Evolutionary conservation across 2,797 vertebrate genomes (phyloP).

Genomic region (Falco columbarius): DNA sequence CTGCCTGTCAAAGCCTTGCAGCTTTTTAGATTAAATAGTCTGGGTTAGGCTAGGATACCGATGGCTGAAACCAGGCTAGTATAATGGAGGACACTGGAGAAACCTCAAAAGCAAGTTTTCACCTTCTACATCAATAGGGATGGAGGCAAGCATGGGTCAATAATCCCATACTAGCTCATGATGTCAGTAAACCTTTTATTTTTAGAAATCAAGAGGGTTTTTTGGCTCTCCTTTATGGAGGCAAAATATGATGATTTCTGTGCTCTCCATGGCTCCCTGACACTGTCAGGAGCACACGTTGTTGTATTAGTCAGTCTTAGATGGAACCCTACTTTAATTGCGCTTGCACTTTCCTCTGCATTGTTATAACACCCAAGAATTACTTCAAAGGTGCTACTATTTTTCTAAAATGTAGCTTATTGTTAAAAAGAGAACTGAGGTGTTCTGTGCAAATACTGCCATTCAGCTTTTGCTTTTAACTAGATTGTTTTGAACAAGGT

Average conservation of each 20-base stretch:
- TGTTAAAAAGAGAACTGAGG: neutral
- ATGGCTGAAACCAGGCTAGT: neutral
- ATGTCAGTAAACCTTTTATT: neutral
- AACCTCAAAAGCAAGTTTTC: neutral
- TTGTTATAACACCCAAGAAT: constrained; percentile 3
- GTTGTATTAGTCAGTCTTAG: constrained; percentile 10
- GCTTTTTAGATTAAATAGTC: neutral
- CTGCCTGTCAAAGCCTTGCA: neutral
- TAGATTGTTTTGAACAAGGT: neutral
- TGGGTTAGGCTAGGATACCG: neutral
- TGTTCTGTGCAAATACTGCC: constrained; percentile 31
- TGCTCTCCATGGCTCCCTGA: neutral
- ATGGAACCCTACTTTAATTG: constrained; percentile 23
- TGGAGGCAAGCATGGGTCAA: neutral
- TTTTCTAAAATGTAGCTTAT: neutral
- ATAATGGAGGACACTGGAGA: neutral
- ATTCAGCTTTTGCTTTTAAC: constrained; percentile 19
- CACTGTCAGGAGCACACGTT: neutral
- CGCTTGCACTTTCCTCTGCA: neutral
- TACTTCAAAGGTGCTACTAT: constrained; percentile 30
- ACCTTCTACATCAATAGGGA: neutral
- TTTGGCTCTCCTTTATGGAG: neutral
- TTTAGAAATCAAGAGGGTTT: neutral
- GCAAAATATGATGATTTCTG: neutral
- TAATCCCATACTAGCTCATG: neutral